Percentiles rank a stretch among this genome's conserved stretches.
Evolutionary conservation across 1,140 invertebrate genomes (phyloP).

Genomic region (Lepidostoma basale): DNA sequence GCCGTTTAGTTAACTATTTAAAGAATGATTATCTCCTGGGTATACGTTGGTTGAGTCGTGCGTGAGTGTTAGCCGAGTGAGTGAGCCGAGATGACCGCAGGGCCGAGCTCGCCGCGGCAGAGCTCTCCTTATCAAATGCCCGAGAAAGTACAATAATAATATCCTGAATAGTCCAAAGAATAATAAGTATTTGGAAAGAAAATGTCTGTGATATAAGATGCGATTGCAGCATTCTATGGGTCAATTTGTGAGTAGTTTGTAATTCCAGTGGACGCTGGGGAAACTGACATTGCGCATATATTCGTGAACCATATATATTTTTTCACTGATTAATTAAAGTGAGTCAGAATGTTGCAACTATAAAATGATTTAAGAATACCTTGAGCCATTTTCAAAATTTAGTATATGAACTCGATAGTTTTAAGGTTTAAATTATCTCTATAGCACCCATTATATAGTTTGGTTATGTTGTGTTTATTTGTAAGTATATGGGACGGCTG

Average conservation of each 20-base stretch:
- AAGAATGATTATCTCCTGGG: conserved; percentile 33
- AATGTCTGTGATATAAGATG: conserved; percentile 63
- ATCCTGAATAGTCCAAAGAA: conserved; percentile 61
- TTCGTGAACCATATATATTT: conserved; percentile 42
- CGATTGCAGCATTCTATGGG: conserved; percentile 55
- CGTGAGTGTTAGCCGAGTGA: conserved; percentile 41
- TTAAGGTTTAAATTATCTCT: conserved; percentile 46
- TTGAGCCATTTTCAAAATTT: conserved; percentile 46
- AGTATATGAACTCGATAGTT: conserved; percentile 45
- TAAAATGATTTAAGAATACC: conserved; percentile 42
- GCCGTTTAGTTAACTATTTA: conserved; percentile 43
- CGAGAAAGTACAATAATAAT: conserved; percentile 47
- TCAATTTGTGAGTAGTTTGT: conserved; percentile 56
- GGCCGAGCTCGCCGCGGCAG: conserved; percentile 22
- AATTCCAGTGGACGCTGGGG: conserved; percentile 49
- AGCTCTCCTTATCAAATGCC: conserved; percentile 41
- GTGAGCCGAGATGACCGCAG: conserved; percentile 27
- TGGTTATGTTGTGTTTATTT: conserved; percentile 44
- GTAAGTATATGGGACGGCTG: conserved; percentile 41
- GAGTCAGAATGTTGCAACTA: conserved; percentile 38
- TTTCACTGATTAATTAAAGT: conserved; percentile 43
- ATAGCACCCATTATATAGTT: conserved; percentile 44
- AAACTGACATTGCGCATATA: conserved; percentile 20
- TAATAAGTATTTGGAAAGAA: conserved; percentile 45
- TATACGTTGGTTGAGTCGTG: conserved; percentile 32